Conservation (phyloP, 2,797 vertebrate species). For the Tiaroga cobitis region DNA sequence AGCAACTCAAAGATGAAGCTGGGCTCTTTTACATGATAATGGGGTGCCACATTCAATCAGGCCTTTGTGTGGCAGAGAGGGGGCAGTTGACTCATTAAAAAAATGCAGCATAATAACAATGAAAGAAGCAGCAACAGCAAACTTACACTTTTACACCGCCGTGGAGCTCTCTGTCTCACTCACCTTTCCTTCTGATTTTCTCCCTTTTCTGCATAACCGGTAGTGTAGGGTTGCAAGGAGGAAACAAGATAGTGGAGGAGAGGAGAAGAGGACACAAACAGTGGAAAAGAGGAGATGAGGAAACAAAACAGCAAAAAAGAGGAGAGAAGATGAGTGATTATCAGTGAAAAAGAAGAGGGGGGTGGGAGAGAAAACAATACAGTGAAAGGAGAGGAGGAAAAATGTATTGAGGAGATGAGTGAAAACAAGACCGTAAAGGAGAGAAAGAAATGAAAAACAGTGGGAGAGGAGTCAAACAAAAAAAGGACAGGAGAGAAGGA, state of each 20-base stretch:
- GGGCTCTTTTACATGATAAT: slow-evolving; percentile 82
- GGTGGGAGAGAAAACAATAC: too few relatives aligned
- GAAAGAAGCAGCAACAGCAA: slow-evolving; percentile 63
- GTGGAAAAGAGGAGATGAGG: background rate
- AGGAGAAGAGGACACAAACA: slow-evolving; percentile 3
- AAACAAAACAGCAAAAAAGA: background rate
- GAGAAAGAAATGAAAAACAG: background rate
- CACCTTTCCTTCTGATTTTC: background rate
- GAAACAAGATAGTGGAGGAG: background rate
- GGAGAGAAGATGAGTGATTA: background rate
- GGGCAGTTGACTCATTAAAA: slow-evolving; percentile 74
- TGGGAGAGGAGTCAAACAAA: background rate
- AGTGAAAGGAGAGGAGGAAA: background rate
- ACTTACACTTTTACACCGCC: slow-evolving; percentile 37
- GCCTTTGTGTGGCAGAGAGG: slow-evolving; percentile 71
- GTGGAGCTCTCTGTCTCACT: background rate
- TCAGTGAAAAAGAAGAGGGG: background rate
- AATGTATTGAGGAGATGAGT: background rate
- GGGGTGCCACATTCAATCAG: slow-evolving; percentile 80
- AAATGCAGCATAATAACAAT: slow-evolving; percentile 79
- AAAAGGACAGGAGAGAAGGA: background rate
- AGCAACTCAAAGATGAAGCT: slow-evolving; percentile 78
- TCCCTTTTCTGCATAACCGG: background rate
- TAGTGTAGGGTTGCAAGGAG: background rate
- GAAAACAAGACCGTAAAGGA: background rate